Evolutionary conservation across 2,888 invertebrate species (phyloP), one percentile per base, ranked within the genome.

Genomic region (Lacanobia oleracea): DNA sequence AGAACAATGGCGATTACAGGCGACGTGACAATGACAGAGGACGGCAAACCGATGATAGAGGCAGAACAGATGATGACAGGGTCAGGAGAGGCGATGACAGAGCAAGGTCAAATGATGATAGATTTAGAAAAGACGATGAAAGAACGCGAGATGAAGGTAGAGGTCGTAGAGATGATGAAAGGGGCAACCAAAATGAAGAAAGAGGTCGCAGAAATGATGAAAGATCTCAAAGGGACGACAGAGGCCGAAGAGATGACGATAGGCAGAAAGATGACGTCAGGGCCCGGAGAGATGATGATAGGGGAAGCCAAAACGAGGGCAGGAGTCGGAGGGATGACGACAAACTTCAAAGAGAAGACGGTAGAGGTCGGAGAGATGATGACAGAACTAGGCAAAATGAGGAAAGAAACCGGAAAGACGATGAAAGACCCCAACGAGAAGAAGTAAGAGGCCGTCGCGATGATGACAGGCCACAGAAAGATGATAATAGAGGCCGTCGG

Each of bases 351-450:
- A 70, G 54, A 56, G 72, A 74, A 56, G 77, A 71, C 16, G 64
- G 64, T 23, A 73, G 70, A 62, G 40, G 81, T 54, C 72, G 83
- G 21, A 83, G 45, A 68, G 84, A 80, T 69, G 71, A 61, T 70
- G 85, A 85, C 12, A 79, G 79, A 67, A n/a, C 12, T 21, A 66
- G 64, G 2, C 21, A 27, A 14, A 56, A 69, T 61, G 70, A 68
- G 0, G 60, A 53, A 6, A 81, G 50, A 61, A 57, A 77, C 59
- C 75, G 84, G 27, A 83, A 45, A 66, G 84, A 80, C 57, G 72
- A 62, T 57, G 85, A 83, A 9, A 82, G 77, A 50, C 60, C 68
- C n/a, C 72, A 74, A 50, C 78, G 83, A 23, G 75, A 77, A 7
- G 78, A 72, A 57, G 67, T 63, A 14, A 66, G 53, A 43, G 43